Base-by-base conservation (phyloP, 2,113 vertebrate genomes). In the Psilopsiagon aymara region DNA sequence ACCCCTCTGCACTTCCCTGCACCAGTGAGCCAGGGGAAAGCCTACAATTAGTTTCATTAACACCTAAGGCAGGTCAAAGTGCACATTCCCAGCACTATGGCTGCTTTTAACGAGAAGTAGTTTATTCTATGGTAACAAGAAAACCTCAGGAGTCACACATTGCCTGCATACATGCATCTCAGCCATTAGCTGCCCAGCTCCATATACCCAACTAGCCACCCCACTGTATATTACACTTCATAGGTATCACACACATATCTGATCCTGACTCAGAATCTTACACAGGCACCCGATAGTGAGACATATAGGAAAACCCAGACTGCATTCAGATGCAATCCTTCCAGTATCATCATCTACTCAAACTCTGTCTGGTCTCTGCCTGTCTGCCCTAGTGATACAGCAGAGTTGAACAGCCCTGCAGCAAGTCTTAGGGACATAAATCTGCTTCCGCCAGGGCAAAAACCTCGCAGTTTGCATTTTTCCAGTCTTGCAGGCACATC, bases 401-500 rank as follows among this genome's bases (percentile, higher is more conserved):
- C 91, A 79, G 77, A 73, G 49, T n/a, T 20, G 20, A 43, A 59
- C 41, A 91, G 77, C 70, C 78, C 80, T 55, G 49, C 87, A 46
- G 33, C 49, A 39, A 60, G 63, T 3, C 63, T 87, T 19, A 44
- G 29, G 80, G 51, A 33, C 24, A 10, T 46, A 13, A 10, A 84
- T 49, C 78, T 91, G 51, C 92, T 86, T 80, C 90, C 82, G 66
- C 19, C 13, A 41, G 74, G 84, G 69, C 52, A 39, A 82, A 85
- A 51, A 52, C 60, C 5, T 6, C 63, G 82, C 16, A 1, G 66
- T 89, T 59, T 35, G 19, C 19, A 39, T 23, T 37, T 93, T 93
- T 23, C 63, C 15, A 88, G 76, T 84, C 86, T 85, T 55, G 96
- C 96, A 96, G 83, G 90, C 82, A 62, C 29, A 44, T 18, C n/a